Percentiles rank a stretch among this genome's conserved stretches.
Conservation (phyloP, 2,888 invertebrate species). For the Caenorhabditis afra region DNA sequence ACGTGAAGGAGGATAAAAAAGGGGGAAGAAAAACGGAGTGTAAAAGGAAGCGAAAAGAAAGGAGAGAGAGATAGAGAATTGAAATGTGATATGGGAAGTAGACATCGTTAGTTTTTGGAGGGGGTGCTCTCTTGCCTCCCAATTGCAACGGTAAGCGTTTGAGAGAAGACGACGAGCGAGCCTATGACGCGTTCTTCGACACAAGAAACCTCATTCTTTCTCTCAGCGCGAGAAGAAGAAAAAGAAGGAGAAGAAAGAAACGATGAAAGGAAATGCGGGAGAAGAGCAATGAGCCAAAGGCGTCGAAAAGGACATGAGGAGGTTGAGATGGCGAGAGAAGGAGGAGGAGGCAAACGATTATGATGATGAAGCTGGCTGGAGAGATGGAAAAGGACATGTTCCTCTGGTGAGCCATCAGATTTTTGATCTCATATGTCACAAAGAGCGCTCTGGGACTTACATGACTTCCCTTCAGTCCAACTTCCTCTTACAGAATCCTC, state of each 20-base stretch:
- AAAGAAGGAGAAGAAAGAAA: not conserved
- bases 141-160: conserved; percentile 41
- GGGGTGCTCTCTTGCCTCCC: not conserved
- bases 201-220: too few relatives aligned
- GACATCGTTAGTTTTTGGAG: conserved; percentile 43
- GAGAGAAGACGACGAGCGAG: conserved; percentile 9
- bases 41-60: conserved; percentile 1
- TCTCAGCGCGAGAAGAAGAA: too few relatives aligned
- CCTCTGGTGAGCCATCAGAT: not conserved
- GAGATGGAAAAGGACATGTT: conserved; percentile 45
- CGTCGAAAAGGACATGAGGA: conserved; percentile 16
- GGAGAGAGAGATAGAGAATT: conserved; percentile 23
- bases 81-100: conserved; percentile 47
- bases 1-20: too few relatives aligned
- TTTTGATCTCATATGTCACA: conserved; percentile 18
- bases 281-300: conserved; percentile 6
- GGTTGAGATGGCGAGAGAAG: not conserved
- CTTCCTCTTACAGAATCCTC: too few relatives aligned
- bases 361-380: conserved; percentile 26
- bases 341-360: conserved; percentile 1
- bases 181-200: not conserved
- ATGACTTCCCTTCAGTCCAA: too few relatives aligned
- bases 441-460: too few relatives aligned
- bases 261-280: conserved; percentile 7
- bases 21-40: conserved; percentile 5